Conservation (phyloP, 2,888 invertebrate genomes). For the Steromphala cineraria region DNA sequence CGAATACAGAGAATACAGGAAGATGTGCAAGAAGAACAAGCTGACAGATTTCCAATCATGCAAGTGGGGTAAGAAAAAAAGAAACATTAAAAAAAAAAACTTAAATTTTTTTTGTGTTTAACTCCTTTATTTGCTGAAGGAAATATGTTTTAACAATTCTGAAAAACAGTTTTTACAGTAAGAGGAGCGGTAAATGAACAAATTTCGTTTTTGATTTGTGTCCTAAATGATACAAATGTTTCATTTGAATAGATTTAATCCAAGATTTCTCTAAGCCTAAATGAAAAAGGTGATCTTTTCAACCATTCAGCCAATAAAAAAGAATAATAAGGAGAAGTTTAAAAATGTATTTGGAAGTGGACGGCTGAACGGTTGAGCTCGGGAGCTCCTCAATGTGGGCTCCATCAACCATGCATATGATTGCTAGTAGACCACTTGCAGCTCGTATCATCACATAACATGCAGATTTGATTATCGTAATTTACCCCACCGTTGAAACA, state of each 20-base stretch:
- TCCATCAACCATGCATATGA: neutral
- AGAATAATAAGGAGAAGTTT: too few relatives aligned
- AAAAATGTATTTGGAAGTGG: too few relatives aligned
- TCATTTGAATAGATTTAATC: too few relatives aligned
- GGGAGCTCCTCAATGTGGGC: neutral
- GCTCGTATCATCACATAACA: conserved; percentile 9
- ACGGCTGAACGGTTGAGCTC: too few relatives aligned
- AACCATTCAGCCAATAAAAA: too few relatives aligned
- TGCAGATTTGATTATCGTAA: conserved; percentile 6
- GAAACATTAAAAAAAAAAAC: too few relatives aligned
- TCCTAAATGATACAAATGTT: too few relatives aligned
- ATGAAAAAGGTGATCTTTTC: too few relatives aligned
- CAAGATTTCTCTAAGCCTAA: too few relatives aligned
- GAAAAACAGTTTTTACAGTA: too few relatives aligned
- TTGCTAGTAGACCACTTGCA: neutral
- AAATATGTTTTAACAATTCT: neutral
- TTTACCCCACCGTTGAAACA: neutral
- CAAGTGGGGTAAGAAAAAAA: neutral
- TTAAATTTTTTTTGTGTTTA: neutral
- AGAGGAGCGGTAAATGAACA: too few relatives aligned
- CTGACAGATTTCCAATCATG: neutral
- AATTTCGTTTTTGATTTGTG: too few relatives aligned
- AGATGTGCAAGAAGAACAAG: neutral
- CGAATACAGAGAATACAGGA: neutral
- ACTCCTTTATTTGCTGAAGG: neutral